Percentiles rank a stretch among this genome's conserved stretches.
phyloP scores from a whole-genome alignment of 1,140 invertebrate species.

The Pararge aegeria region DNA sequence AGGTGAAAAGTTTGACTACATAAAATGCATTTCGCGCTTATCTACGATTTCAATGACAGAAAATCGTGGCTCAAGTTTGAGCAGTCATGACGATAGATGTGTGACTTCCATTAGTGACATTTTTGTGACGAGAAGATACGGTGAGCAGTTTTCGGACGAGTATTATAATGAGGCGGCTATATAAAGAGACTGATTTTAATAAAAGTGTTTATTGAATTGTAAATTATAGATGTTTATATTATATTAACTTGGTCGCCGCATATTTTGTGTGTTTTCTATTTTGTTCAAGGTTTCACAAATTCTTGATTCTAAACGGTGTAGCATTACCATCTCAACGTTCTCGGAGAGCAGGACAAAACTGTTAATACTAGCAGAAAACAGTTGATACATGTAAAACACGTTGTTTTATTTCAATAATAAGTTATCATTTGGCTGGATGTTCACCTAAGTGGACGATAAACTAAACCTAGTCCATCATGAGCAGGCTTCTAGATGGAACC shows the following conservation, averaged over 20 bases:
- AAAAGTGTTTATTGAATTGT: slow-evolving; percentile 54
- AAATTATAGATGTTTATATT: slow-evolving; percentile 50
- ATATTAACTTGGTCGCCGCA: slow-evolving; percentile 35
- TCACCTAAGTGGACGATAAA: too few species aligned
- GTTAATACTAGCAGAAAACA: too few species aligned
- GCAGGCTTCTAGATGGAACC: too few species aligned
- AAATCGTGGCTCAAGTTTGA: neutral
- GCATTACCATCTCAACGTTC: neutral
- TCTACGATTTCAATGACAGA: too few species aligned
- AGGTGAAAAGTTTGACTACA: too few species aligned
- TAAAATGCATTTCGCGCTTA: too few species aligned
- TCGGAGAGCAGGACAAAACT: neutral
- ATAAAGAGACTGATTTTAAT: slow-evolving; percentile 61
- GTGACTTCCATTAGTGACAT: slow-evolving; percentile 24
- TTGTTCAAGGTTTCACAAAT: slow-evolving; percentile 5
- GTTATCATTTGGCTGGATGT: too few species aligned
- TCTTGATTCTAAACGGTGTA: neutral
- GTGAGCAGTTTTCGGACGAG: slow-evolving; percentile 13
- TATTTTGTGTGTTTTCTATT: slow-evolving; percentile 36
- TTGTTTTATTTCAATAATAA: too few species aligned
- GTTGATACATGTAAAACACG: too few species aligned
- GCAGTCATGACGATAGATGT: neutral
- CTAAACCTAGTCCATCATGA: too few species aligned
- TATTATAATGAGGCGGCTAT: slow-evolving; percentile 24
- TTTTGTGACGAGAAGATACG: slow-evolving; percentile 27